Evolutionary conservation across 2,797 vertebrate genomes (phyloP), one percentile per base, ranked within the genome.

Genomic region (Dromococcyx pavoninus): DNA sequence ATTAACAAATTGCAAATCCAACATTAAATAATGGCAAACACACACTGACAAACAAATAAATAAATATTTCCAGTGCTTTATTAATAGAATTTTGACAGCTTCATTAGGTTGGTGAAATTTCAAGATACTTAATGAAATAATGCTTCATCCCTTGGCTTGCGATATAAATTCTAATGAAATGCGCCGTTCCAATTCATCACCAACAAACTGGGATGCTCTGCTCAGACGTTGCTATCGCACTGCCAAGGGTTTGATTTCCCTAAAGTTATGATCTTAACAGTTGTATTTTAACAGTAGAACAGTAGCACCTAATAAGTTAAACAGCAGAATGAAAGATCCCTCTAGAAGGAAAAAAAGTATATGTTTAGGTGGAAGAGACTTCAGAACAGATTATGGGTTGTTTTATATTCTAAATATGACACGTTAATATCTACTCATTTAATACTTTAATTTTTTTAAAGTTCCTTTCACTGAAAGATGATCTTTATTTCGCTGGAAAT

Each of bases 401-500:
- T 91, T 97, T 96, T 77, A 94, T 94, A 94, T 95, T 95, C 86
- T 88, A 95, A 96, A 79, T 78, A 76, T 91, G 92, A 97, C 88
- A 95, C 70, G 87, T 89, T 93, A 88, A 94, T 95, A 91, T 92
- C 91, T 94, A 67, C 53, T 94, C 88, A 93, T 96, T 97, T 95
- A 97, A 96, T 89, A 86, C 71, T 91, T 57, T 95, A 91, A 89
- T 91, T 96, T 96, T 94, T 95, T 93, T 82, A 4, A 91, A 91
- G 89, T 92, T 96, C 91, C 65, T 96, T 95, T 96, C 92, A 82
- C 88, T 91, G 89, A 53, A 96, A 97, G 96, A 92, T 91, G 88
- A 95, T 97, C 86, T 96, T 96, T 97, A 91, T 94, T 97, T 96
- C 93, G 88, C 90, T 86, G 93, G 86, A 97, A 97, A 95, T 89